Conservation (phyloP, 2,888 invertebrate genomes). For the Mycalesis mineus region DNA sequence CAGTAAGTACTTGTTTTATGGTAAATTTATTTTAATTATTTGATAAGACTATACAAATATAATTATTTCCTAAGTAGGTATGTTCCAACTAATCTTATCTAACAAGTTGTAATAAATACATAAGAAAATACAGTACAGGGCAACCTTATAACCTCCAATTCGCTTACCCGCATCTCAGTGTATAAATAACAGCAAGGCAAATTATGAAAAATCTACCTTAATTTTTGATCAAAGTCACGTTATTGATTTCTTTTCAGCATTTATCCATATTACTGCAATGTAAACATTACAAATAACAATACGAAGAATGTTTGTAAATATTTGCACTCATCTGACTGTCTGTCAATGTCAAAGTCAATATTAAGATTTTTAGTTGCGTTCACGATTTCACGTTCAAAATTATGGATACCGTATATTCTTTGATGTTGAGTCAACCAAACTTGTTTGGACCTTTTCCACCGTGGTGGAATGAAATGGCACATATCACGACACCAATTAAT, state of each 20-base stretch:
- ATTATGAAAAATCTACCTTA: slow-evolving; percentile 14
- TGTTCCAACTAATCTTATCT: slow-evolving; percentile 4
- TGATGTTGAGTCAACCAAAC: too few relatives aligned
- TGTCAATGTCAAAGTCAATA: too few relatives aligned
- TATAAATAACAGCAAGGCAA: slow-evolving; percentile 6
- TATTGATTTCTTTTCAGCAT: neutral
- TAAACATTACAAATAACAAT: neutral
- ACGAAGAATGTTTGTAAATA: neutral
- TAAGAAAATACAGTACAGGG: neutral
- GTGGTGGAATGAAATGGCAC: too few relatives aligned
- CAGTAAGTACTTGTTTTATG: too few relatives aligned
- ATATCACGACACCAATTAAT: too few relatives aligned
- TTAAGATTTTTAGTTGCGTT: too few relatives aligned
- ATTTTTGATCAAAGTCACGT: neutral
- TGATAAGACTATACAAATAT: too few relatives aligned
- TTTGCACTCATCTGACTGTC: neutral
- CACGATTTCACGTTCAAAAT: too few relatives aligned
- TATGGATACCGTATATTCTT: too few relatives aligned
- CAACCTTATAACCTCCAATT: neutral
- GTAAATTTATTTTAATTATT: too few relatives aligned
- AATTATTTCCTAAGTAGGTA: too few relatives aligned
- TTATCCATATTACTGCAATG: neutral
- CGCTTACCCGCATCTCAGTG: slow-evolving; percentile 41
- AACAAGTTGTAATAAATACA: neutral
- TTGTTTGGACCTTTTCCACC: too few relatives aligned